Evolutionary conservation across 2,113 vertebrate genomes (phyloP).

Genomic region (Ophthalmolycus amberensis): DNA sequence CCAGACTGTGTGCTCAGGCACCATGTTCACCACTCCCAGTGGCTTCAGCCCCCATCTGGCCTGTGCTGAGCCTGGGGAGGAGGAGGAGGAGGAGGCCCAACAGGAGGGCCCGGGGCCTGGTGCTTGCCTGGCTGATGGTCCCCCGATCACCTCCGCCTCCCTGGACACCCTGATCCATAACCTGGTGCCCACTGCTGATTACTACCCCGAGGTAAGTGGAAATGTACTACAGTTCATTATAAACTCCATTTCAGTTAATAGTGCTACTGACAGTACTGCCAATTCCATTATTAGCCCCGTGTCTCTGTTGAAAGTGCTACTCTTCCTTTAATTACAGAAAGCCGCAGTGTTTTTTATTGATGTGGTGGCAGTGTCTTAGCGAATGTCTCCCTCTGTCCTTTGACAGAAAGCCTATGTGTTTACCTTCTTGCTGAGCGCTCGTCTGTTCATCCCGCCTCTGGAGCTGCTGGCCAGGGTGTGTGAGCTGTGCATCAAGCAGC

Average conservation of each 20-base stretch:
- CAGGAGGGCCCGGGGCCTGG: slow-evolving; percentile 85
- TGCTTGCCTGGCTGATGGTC: slow-evolving; percentile 84
- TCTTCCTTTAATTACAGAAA: slow-evolving; percentile 48
- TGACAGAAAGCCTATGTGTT: slow-evolving; percentile 93
- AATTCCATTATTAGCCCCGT: slow-evolving; percentile 40
- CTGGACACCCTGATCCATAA: slow-evolving; percentile 93
- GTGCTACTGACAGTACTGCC: background rate
- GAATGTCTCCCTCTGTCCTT: slow-evolving; percentile 47
- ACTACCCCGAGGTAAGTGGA: slow-evolving; percentile 89
- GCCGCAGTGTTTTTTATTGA: slow-evolving; percentile 39
- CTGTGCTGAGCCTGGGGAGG: slow-evolving; percentile 78
- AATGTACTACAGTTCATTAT: background rate
- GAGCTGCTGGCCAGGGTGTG: slow-evolving; percentile 91
- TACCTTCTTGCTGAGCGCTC: slow-evolving; percentile 93
- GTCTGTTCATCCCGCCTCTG: slow-evolving; percentile 91
- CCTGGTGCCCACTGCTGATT: slow-evolving; percentile 91
- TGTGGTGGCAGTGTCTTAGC: slow-evolving; percentile 18
- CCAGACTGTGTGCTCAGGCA: slow-evolving; percentile 87
- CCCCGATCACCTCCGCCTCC: slow-evolving; percentile 90
- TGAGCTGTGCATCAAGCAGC: slow-evolving; percentile 92
- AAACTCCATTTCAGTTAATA: slow-evolving; percentile 15
- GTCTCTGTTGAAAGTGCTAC: slow-evolving; percentile 22
- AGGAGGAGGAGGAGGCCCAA: slow-evolving; percentile 81
- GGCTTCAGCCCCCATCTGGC: slow-evolving; percentile 88
- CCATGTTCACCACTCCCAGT: slow-evolving; percentile 90